A percentile compares a stretch with the other conserved stretches of the same genome.
Conservation (phyloP, 2,888 invertebrate genomes). For the Agrochola macilenta region DNA sequence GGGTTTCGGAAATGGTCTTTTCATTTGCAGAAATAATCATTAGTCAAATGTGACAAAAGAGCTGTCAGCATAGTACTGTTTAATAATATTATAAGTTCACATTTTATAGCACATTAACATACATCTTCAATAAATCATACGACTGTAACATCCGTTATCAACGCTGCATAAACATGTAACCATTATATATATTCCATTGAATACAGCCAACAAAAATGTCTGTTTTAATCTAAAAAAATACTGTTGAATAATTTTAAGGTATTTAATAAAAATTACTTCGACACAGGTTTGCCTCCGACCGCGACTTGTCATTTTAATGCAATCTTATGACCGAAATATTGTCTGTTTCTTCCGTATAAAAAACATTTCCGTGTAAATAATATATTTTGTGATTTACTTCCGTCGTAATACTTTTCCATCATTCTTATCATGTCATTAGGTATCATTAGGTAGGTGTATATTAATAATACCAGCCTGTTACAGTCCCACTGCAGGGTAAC, state of each 20-base stretch:
- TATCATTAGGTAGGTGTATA: no score
- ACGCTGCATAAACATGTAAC: slow-evolving; percentile 40
- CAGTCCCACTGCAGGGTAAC: no score
- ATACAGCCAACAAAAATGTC: slow-evolving; percentile 21
- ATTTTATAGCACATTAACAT: slow-evolving; percentile 44
- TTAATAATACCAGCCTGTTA: no score
- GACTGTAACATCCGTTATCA: slow-evolving; percentile 24
- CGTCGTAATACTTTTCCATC: no score
- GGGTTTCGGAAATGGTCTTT: neutral
- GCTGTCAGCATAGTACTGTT: neutral
- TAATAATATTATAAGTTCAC: slow-evolving; percentile 2
- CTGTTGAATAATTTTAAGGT: slow-evolving; percentile 61
- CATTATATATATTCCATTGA: slow-evolving; percentile 3
- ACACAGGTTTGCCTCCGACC: slow-evolving; percentile 55
- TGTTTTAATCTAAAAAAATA: slow-evolving; percentile 58
- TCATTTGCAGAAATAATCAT: neutral
- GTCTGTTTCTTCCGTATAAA: slow-evolving; percentile 44
- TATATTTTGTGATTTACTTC: no score
- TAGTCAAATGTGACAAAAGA: slow-evolving; percentile 8
- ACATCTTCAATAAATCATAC: slow-evolving; percentile 39
- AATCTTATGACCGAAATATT: slow-evolving; percentile 65
- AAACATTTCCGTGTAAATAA: neutral
- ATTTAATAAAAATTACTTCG: slow-evolving; percentile 66
- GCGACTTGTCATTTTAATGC: slow-evolving; percentile 68
- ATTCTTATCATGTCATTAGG: no score